phyloP scores from a whole-genome alignment of 2,888 invertebrate species.

The Himalopsyche kuldschensis region DNA sequence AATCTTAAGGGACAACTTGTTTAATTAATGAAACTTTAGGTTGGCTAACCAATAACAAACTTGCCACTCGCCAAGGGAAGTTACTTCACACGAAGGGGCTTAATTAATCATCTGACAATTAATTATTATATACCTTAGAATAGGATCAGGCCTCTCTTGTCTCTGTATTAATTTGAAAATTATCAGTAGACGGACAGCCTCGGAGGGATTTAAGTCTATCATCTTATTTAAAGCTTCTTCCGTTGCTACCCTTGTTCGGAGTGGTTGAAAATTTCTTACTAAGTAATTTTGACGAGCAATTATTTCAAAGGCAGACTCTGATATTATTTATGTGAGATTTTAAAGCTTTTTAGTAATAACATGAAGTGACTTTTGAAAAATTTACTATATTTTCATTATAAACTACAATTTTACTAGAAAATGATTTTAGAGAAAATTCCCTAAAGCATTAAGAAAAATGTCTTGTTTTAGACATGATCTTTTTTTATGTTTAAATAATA shows the following conservation, averaged over 20 bases:
- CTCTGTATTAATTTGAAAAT: conserved; percentile 18
- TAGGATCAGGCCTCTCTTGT: conserved; percentile 8
- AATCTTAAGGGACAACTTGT: background rate
- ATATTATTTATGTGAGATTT: too few species aligned
- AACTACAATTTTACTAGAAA: too few species aligned
- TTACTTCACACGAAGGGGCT: conserved; percentile 5
- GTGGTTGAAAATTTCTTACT: background rate
- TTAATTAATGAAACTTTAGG: background rate
- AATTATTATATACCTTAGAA: conserved; percentile 6
- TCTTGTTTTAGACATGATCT: too few species aligned
- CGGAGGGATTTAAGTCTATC: background rate
- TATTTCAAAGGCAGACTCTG: too few species aligned
- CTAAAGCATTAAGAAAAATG: too few species aligned
- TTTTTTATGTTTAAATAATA: too few species aligned
- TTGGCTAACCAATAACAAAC: background rate
- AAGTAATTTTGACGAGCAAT: too few species aligned
- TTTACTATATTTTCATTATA: too few species aligned
- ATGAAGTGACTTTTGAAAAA: too few species aligned
- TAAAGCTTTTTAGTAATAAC: too few species aligned
- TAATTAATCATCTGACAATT: conserved; percentile 22
- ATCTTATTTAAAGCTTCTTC: background rate
- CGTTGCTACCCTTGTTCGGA: background rate
- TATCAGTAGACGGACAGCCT: conserved; percentile 16
- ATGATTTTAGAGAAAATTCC: too few species aligned
- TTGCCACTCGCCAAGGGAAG: background rate